Evolutionary conservation across 2,797 vertebrate species (phyloP).

Genomic region (Urocyon cinereoargenteus): DNA sequence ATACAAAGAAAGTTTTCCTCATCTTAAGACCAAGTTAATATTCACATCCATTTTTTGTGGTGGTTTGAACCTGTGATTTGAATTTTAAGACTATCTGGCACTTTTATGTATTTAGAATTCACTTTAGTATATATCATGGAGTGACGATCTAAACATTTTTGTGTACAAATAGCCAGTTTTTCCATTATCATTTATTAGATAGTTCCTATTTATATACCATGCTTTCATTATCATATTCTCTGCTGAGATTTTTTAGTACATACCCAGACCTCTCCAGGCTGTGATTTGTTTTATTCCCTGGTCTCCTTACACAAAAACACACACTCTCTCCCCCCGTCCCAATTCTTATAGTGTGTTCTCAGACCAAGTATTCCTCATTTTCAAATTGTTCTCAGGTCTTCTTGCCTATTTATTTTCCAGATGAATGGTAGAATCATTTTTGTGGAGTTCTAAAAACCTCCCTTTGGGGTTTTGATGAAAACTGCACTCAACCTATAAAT

Average conservation of each 20-base stretch:
- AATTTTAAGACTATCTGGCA: conserved; percentile 36
- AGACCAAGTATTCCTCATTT: conserved; percentile 58
- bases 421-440: conserved; percentile 65
- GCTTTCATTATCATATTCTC: not conserved
- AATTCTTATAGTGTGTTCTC: not conserved
- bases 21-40: not conserved
- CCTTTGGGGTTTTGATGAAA: conserved; percentile 74
- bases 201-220: not conserved
- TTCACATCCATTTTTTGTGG: not conserved
- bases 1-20: not conserved
- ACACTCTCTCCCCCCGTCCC: not conserved
- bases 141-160: not conserved
- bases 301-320: not conserved
- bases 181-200: not conserved
- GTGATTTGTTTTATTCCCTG: not conserved
- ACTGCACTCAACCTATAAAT: conserved; percentile 72
- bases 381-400: conserved; percentile 13
- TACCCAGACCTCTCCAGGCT: not conserved
- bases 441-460: conserved; percentile 55
- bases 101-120: conserved; percentile 36
- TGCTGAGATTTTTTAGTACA: not conserved
- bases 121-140: not conserved
- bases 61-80: conserved; percentile 18
- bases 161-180: conserved; percentile 38
- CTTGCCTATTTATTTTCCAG: conserved; percentile 71